Evolutionary conservation across 1,140 invertebrate species (phyloP).

Genomic region (Trichonephila clavata): DNA sequence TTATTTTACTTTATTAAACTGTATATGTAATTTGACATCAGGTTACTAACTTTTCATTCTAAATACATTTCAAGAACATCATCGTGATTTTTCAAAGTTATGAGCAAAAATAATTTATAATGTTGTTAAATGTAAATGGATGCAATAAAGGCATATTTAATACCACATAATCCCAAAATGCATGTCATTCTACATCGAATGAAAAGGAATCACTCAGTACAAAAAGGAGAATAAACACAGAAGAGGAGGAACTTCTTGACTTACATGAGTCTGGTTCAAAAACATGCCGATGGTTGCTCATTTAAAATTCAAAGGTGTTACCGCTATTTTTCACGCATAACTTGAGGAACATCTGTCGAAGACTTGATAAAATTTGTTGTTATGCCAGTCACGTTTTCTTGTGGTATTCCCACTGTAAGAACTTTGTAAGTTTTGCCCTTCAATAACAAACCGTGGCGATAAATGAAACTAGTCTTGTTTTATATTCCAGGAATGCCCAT

Average conservation of each 20-base stretch:
- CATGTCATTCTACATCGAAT: too few species aligned
- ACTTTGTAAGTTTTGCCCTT: neutral
- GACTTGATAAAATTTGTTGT: neutral
- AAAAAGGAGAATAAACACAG: neutral
- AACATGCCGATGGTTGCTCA: neutral
- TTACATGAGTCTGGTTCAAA: neutral
- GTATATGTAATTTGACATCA: too few species aligned
- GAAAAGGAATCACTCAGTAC: too few species aligned
- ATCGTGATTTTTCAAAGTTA: too few species aligned
- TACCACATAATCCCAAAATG: too few species aligned
- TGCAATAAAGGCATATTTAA: too few species aligned
- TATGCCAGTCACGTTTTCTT: neutral
- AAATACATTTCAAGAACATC: too few species aligned
- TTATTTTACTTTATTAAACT: too few species aligned
- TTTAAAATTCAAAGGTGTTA: neutral
- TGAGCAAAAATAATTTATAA: too few species aligned
- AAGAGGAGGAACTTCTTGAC: neutral
- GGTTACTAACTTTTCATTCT: too few species aligned
- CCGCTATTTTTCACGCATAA: neutral
- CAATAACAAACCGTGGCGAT: neutral
- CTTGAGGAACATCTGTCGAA: slow-evolving; percentile 4
- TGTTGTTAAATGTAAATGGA: too few species aligned
- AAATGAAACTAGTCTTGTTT: neutral
- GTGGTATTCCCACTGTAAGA: neutral
- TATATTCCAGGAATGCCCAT: neutral